Base-by-base conservation (phyloP, 1,140 invertebrate genomes). In the Oedothorax gibbosus region DNA sequence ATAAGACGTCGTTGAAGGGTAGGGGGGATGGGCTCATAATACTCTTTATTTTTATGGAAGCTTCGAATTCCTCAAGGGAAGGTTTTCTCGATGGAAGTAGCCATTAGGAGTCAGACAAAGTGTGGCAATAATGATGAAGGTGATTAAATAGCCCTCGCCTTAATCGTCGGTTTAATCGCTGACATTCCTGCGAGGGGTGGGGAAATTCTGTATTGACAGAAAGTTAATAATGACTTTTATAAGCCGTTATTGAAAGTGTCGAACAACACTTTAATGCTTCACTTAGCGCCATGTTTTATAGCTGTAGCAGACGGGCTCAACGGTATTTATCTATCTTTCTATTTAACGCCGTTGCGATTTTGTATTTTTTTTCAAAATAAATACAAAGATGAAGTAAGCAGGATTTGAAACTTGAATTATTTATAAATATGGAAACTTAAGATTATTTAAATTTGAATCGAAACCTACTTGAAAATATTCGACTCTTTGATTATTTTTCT, bases 221-320 rank as follows among this genome's bases (percentile, higher is more conserved):
- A 35, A 75, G 72, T 75, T 75, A 75, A 75, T 75, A 75, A 75
- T 75, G 72, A 57, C 72, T 75, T 75, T 75, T 75, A 75, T 75
- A 57, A 57, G 54, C 53, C 35, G 72, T 75, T 75, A 75, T 75
- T 75, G 72, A 75, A 75, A 75, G 72, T 53, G 12, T 56, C 15
- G 54, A 15, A 18, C 20, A 75, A 57, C 57, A 75, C 54, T 75
- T 75, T 75, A 75, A 75, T 20, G 72, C 35, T 21, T 71, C 69
- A 54, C 69, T 71, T 53, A 35, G 51, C 49, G 54, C n/a, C 50
- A 71, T 53, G n/a, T 10, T 15, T 71, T 71, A 71, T 51, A 51
- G 50, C 50, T 10, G 15, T 51, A 51, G 69, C 7, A 5, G 35
- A 35, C 35, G 1, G 5, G 35, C 35, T 35, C 5, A 2, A 2